A percentile compares a stretch with the other conserved stretches of the same genome.
Conservation (phyloP, 2,888 invertebrate species). For the Malthinus flaveolus region DNA sequence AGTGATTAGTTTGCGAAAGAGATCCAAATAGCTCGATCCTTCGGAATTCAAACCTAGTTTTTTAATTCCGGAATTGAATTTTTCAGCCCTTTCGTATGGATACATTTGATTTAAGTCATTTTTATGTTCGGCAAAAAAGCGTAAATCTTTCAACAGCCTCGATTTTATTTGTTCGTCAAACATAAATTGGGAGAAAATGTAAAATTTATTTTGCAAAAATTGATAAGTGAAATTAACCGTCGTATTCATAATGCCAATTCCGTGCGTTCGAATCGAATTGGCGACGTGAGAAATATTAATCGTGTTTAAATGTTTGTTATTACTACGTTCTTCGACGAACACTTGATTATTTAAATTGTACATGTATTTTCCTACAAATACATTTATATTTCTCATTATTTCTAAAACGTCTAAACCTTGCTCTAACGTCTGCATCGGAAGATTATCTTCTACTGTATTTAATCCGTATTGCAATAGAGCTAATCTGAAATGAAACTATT, state of each 20-base stretch:
- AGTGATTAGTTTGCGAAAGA: slow-evolving; percentile 88
- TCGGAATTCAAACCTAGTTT: slow-evolving; percentile 82
- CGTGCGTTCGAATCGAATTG: slow-evolving; percentile 95
- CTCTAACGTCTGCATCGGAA: slow-evolving; percentile 95
- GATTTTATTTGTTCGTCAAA: slow-evolving; percentile 98
- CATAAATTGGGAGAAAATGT: slow-evolving; percentile 94
- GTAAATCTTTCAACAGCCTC: slow-evolving; percentile 84
- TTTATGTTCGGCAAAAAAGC: slow-evolving; percentile 78
- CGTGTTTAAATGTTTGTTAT: slow-evolving; percentile 92
- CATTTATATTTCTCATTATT: slow-evolving; percentile 95
- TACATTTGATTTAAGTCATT: slow-evolving; percentile 69
- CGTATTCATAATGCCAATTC: slow-evolving; percentile 94
- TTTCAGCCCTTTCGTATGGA: slow-evolving; percentile 89
- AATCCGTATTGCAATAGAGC: slow-evolving; percentile 83
- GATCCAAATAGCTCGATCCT: slow-evolving; percentile 87
- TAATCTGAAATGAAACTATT: slow-evolving; percentile 54
- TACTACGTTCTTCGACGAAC: slow-evolving; percentile 89
- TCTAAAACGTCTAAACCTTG: slow-evolving; percentile 96
- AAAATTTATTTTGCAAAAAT: slow-evolving; percentile 90
- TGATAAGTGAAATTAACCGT: slow-evolving; percentile 93
- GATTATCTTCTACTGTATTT: slow-evolving; percentile 83
- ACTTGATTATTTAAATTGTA: slow-evolving; percentile 97
- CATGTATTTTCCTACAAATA: slow-evolving; percentile 89
- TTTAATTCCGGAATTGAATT: slow-evolving; percentile 88
- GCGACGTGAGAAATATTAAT: slow-evolving; percentile 94